Percentiles rank a stretch among this genome's conserved stretches.
Conservation (phyloP, 1,140 invertebrate species). For the Neodiprion fabricii region DNA sequence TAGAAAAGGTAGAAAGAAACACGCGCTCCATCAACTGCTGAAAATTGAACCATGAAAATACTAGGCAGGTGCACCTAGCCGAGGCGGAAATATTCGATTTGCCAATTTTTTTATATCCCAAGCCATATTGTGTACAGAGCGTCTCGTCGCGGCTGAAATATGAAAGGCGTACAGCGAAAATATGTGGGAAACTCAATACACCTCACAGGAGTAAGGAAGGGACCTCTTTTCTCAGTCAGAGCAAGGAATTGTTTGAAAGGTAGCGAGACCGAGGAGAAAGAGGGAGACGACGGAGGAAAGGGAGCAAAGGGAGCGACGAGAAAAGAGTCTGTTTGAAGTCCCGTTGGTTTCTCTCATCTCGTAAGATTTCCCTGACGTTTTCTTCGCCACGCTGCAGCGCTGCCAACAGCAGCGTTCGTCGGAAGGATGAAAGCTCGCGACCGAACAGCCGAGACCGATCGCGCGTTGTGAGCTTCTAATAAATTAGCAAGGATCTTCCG, state of each 20-base stretch:
- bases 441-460: background rate
- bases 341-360: conserved; percentile 32
- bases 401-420: too few species aligned
- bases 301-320: background rate
- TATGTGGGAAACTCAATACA: background rate
- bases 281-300: background rate
- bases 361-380: conserved; percentile 49
- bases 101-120: too few species aligned
- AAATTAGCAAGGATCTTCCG: too few species aligned
- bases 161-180: background rate
- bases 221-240: background rate
- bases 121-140: too few species aligned
- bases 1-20: too few species aligned
- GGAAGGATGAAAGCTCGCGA: background rate
- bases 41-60: too few species aligned
- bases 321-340: background rate
- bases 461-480: too few species aligned
- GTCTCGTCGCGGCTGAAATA: too few species aligned
- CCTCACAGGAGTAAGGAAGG: background rate
- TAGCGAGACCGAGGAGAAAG: too few species aligned
- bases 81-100: too few species aligned
- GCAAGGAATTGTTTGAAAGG: background rate
- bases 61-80: too few species aligned
- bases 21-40: too few species aligned
- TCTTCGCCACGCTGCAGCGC: background rate